Conservation (phyloP, 2,797 vertebrate species). For the Acrocephalus scirpaceus region DNA sequence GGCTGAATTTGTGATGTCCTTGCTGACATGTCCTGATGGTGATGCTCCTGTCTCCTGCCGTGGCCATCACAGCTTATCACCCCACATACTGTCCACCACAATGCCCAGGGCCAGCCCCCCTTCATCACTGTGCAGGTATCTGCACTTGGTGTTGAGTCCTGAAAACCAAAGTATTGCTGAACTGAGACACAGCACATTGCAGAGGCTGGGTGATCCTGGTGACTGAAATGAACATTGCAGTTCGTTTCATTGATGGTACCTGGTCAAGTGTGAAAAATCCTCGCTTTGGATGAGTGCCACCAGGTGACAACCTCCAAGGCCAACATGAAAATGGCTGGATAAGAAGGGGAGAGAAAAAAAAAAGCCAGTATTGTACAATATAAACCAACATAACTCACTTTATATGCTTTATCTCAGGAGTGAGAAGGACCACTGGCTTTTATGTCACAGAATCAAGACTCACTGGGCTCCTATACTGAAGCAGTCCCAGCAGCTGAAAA, state of each 20-base stretch:
- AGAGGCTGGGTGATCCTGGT: background rate
- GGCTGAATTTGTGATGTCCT: background rate
- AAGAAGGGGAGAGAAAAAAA: background rate
- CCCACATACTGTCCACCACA: fast-evolving
- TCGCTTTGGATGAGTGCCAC: background rate
- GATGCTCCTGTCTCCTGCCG: background rate
- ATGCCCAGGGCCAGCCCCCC: background rate
- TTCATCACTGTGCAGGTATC: background rate
- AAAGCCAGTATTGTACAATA: background rate
- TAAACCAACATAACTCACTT: background rate
- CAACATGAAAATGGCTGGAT: background rate
- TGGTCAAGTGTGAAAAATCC: background rate
- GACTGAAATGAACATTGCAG: background rate
- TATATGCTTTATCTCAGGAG: background rate
- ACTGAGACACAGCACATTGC: background rate
- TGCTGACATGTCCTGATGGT: background rate
- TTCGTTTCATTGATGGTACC: background rate
- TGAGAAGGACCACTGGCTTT: background rate
- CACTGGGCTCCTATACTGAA: background rate
- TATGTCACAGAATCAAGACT: background rate
- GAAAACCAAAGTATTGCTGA: background rate
- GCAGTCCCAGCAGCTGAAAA: background rate
- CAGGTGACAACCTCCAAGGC: background rate
- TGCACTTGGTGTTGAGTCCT: background rate
- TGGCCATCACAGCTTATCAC: background rate